Evolutionary conservation across 2,797 vertebrate genomes (phyloP), one percentile per base, ranked within the genome.

Genomic region (Chelon labrosus): DNA sequence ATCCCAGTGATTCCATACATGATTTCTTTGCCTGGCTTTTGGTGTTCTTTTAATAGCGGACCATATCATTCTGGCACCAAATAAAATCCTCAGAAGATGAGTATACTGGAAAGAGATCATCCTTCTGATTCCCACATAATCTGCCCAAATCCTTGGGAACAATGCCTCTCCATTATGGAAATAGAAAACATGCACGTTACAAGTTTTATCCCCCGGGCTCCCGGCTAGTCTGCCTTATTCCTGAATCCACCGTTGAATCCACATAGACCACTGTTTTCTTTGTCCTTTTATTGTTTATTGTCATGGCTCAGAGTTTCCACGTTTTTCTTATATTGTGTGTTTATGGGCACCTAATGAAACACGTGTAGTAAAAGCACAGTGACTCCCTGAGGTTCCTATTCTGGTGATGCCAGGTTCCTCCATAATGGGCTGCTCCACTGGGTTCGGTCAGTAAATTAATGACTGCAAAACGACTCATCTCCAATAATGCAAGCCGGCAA

Each of bases 401-500:
- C 58, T 78, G 87, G 86, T 86, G 88, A 88, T 16, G 46, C 59
- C 1, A 72, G 63, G 87, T 84, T 52, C 65, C 54, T 70, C 61
- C 13, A 7, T 89, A 86, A 92, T 82, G 70, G 84, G 81, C 82
- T 50, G 65, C 78, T 70, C 61, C 70, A 56, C 65, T 80, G 69
- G 70, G 71, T 75, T 7, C 73, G 77, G 73, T 78, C 68, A 69
- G 52, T 67, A 85, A 90, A 92, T 90, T 79, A 91, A 90, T 77
- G 83, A 73, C 86, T 84, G 83, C 82, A 73, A 88, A 91, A 91
- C 77, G 56, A 86, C 78, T 86, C 83, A 31, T 87, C 72, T 88
- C 74, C 86, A 80, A 82, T 89, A 89, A 88, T 84, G 79, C 85
- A 79, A 89, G 82, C 57, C 42, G 63, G 86, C 78, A 85, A 81